These are phyloP conservation scores for Irena cyanogastra DNA, from an alignment of 2,113 vertebrate species.

Conservation along the genomic window DNA sequence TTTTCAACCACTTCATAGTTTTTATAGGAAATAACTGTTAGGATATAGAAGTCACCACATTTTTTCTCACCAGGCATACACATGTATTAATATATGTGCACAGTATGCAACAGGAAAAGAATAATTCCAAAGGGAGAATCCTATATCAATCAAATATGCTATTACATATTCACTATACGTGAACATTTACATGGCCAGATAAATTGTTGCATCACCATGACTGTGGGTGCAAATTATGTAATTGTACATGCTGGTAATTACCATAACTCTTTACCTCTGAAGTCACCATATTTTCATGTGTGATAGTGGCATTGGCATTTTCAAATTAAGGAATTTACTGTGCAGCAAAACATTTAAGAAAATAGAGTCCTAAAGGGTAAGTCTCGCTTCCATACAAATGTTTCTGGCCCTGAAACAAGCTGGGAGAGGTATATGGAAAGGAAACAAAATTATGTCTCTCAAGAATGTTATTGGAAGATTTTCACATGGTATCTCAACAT, in stretches of 20 bases:
- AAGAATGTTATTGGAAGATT: constrained; percentile 16
- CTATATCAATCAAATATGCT: neutral
- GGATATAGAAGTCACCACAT: neutral
- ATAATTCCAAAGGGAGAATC: constrained; percentile 23
- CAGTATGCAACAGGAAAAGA: constrained; percentile 14
- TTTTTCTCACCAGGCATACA: neutral
- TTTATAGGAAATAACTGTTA: neutral
- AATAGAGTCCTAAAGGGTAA: neutral
- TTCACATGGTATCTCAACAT: neutral
- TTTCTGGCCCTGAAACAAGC: neutral
- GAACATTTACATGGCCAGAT: neutral
- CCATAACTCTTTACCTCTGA: neutral
- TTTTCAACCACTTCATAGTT: neutral
- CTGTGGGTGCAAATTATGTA: neutral
- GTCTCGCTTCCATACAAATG: neutral
- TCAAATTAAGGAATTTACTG: neutral
- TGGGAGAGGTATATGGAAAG: neutral
- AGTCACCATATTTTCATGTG: neutral
- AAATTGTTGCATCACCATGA: neutral
- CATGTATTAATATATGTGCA: neutral
- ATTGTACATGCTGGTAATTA: neutral
- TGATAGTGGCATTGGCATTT: neutral
- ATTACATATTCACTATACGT: neutral
- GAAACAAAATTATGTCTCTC: neutral
- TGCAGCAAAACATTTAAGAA: neutral